Evolutionary conservation across 2,113 vertebrate species (phyloP).

Genomic region (Lasiurus cinereus): DNA sequence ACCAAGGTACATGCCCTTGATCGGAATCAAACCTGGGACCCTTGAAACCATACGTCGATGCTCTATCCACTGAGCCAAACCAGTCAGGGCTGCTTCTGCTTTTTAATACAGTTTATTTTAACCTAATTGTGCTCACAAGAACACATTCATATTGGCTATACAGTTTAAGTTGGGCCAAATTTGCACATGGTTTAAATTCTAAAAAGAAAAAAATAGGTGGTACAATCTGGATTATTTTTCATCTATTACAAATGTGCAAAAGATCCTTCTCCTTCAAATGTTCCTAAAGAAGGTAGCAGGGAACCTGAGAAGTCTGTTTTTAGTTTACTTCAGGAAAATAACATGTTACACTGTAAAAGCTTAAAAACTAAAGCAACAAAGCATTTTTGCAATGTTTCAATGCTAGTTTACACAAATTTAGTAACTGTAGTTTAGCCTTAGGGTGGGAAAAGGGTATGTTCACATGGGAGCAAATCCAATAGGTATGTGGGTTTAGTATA

Average conservation of each 20-base stretch:
- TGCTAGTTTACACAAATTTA: slow-evolving; percentile 77
- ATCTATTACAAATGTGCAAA: slow-evolving; percentile 83
- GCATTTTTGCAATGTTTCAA: slow-evolving; percentile 82
- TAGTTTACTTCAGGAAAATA: slow-evolving; percentile 85
- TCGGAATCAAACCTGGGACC: too few relatives aligned
- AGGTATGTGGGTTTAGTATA: slow-evolving; percentile 69
- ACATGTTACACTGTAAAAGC: slow-evolving; percentile 85
- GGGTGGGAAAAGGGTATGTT: slow-evolving; percentile 8
- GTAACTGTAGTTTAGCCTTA: slow-evolving; percentile 73
- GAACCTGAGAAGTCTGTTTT: slow-evolving; percentile 84
- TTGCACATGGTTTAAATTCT: slow-evolving; percentile 82
- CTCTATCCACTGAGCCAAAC: too few relatives aligned
- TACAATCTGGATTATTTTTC: slow-evolving; percentile 82
- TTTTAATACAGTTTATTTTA: slow-evolving; percentile 85
- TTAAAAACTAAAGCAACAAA: slow-evolving; percentile 83
- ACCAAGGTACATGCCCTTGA: too few relatives aligned
- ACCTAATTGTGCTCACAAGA: slow-evolving; percentile 82
- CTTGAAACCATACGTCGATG: too few relatives aligned
- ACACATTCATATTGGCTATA: slow-evolving; percentile 83
- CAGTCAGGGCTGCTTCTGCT: background rate
- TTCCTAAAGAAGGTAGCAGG: slow-evolving; percentile 80
- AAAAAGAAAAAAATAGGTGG: slow-evolving; percentile 80
- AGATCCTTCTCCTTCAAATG: slow-evolving; percentile 72
- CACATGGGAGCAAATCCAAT: slow-evolving; percentile 44
- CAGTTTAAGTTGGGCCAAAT: slow-evolving; percentile 81